Conservation (phyloP, 2,113 vertebrate species). For the Pomatostomus ruficeps region DNA sequence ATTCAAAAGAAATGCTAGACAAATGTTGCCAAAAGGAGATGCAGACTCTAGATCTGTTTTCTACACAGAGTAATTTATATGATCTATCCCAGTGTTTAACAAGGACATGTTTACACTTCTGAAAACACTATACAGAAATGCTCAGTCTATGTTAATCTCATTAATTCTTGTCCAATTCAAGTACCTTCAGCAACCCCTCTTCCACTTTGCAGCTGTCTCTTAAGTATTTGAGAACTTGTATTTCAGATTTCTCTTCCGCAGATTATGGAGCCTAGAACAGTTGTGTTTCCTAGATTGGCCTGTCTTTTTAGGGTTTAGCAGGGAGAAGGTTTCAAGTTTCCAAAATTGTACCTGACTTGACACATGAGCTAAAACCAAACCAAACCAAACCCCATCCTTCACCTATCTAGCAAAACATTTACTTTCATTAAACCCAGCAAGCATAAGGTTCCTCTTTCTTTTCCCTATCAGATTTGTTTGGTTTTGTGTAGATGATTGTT, state of each 20-base stretch:
- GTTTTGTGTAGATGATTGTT: neutral
- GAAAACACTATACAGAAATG: neutral
- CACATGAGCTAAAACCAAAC: neutral
- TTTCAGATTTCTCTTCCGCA: neutral
- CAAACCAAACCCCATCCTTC: neutral
- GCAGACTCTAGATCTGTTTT: neutral
- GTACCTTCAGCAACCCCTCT: neutral
- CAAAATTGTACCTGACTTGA: neutral
- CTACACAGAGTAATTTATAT: neutral
- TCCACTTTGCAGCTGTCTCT: neutral
- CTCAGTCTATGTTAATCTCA: neutral
- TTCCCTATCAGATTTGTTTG: neutral
- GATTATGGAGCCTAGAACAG: neutral
- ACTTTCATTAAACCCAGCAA: neutral
- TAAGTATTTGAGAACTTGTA: neutral
- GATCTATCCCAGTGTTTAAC: neutral
- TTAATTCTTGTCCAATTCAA: neutral
- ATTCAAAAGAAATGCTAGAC: neutral
- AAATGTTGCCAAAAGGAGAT: neutral
- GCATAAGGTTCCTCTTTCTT: neutral
- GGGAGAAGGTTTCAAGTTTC: neutral
- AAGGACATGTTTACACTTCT: neutral
- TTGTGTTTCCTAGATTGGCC: neutral
- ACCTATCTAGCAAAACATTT: neutral
- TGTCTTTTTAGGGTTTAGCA: neutral